phyloP scores from a whole-genome alignment of 2,113 vertebrate genomes.

The Crotophaga sulcirostris region DNA sequence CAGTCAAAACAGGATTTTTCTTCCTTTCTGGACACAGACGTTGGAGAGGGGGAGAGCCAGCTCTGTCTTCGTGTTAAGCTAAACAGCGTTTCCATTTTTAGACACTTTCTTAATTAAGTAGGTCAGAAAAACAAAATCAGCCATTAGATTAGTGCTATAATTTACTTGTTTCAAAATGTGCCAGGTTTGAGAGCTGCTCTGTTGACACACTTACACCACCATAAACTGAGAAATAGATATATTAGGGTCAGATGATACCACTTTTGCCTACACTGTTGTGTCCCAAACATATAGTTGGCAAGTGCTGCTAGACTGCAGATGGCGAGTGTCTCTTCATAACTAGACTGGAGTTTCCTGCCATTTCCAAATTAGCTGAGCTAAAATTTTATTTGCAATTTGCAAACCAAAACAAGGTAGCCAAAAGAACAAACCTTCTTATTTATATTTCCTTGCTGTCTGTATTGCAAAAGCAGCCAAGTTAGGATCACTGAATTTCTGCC shows the following conservation, averaged over 20 bases:
- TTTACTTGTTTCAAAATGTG: slow-evolving; percentile 55
- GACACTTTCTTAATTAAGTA: slow-evolving; percentile 77
- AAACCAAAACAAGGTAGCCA: slow-evolving; percentile 30
- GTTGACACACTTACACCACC: slow-evolving; percentile 50
- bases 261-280: slow-evolving; percentile 66
- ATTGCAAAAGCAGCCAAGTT: background rate
- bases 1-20: slow-evolving; percentile 84
- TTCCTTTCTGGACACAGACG: slow-evolving; percentile 87
- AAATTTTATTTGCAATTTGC: slow-evolving; percentile 62
- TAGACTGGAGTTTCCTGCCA: slow-evolving; percentile 52
- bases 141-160: slow-evolving; percentile 54
- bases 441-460: background rate
- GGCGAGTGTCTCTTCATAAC: slow-evolving; percentile 66
- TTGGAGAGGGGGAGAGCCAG: slow-evolving; percentile 65
- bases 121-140: slow-evolving; percentile 73
- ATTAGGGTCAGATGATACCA: slow-evolving; percentile 53
- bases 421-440: background rate
- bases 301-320: slow-evolving; percentile 75
- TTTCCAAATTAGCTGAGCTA: slow-evolving; percentile 55
- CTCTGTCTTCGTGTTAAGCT: slow-evolving; percentile 62
- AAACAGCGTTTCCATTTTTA: slow-evolving; percentile 76
- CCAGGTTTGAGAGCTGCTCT: slow-evolving; percentile 38
- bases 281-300: slow-evolving; percentile 68
- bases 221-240: slow-evolving; percentile 54
- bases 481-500: background rate